These are phyloP conservation scores for Acanthosepion lycidas DNA, from an alignment of 2,888 invertebrate genomes.

Conservation along the genomic window DNA sequence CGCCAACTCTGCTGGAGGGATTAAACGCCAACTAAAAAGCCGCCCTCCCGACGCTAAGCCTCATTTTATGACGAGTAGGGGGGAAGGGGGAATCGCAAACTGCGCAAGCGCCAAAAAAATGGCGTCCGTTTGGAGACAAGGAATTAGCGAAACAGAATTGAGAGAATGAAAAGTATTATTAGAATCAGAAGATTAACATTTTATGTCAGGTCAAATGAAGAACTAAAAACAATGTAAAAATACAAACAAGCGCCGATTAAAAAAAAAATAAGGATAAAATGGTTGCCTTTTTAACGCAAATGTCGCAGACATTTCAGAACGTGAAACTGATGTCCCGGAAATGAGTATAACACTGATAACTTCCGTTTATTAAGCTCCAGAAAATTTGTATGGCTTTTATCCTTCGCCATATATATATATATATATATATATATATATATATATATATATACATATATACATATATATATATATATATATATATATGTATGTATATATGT, in stretches of 20 bases:
- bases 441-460: not conserved
- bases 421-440: not conserved
- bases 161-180: not conserved
- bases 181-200: constrained; percentile 8
- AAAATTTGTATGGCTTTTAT: not conserved
- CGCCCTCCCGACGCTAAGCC: constrained; percentile 4
- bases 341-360: not conserved
- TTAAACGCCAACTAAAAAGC: not conserved
- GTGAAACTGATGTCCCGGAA: not conserved
- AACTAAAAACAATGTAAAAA: not conserved
- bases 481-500: not conserved
- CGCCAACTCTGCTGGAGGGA: not conserved
- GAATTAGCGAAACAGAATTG: not conserved
- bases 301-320: not conserved
- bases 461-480: not conserved
- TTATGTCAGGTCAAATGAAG: not conserved
- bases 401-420: not conserved
- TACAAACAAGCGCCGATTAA: not conserved
- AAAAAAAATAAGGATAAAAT: not conserved
- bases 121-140: not conserved
- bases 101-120: not conserved
- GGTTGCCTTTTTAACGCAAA: not conserved
- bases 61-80: not conserved
- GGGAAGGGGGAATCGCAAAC: not conserved
- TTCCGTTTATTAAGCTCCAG: not conserved